phyloP scores from a whole-genome alignment of 23 tunicate genomes.

The Aplidium turbinatum region DNA sequence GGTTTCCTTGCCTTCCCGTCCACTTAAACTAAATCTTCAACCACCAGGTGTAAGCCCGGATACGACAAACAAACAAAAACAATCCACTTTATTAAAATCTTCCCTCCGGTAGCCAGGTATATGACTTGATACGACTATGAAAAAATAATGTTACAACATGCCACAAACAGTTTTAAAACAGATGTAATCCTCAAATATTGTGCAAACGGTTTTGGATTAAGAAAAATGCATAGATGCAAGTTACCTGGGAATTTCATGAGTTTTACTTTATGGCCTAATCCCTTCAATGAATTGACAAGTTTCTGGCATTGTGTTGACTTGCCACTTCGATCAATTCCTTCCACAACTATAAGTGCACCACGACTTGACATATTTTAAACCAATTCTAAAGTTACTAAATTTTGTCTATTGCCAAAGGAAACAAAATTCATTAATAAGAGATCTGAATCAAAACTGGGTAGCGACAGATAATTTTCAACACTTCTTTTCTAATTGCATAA shows the following conservation, averaged over 20 bases:
- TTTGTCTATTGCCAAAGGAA: no score
- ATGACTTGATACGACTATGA: background rate
- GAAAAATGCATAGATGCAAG: background rate
- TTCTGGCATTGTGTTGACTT: slow-evolving; percentile 92
- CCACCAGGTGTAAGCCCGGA: no score
- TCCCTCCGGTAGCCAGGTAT: background rate
- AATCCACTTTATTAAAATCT: background rate
- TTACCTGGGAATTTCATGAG: slow-evolving; percentile 66
- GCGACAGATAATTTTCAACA: no score
- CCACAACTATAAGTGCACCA: slow-evolving; percentile 92
- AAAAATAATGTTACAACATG: background rate
- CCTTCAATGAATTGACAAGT: slow-evolving; percentile 37
- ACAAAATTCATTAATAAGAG: no score
- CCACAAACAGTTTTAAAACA: background rate
- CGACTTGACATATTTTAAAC: slow-evolving; percentile 48
- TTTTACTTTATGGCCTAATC: slow-evolving; percentile 43
- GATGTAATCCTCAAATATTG: background rate
- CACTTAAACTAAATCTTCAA: no score
- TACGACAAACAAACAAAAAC: background rate
- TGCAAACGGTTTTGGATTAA: background rate
- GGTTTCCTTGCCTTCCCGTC: no score
- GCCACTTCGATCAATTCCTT: slow-evolving; percentile 95
- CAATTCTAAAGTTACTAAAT: no score
- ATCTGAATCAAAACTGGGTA: no score
- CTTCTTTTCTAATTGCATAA: no score